Evolutionary conservation across 2,797 vertebrate species (phyloP), one percentile per base, ranked within the genome.

Genomic region (Mareca strepera): DNA sequence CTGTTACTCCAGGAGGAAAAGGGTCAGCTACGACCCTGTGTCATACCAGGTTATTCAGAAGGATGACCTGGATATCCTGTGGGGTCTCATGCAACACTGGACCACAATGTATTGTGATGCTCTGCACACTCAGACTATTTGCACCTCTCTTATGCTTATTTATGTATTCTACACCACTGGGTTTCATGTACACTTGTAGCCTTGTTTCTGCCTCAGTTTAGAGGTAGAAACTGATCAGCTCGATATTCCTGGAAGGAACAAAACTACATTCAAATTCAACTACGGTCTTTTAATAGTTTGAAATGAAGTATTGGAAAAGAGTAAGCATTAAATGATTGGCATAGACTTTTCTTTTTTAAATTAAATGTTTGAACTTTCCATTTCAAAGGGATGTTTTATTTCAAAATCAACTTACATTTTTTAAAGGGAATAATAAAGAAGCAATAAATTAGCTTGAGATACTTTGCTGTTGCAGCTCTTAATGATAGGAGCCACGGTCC

Each of bases 361-460:
- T 78, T 67, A 95, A 93, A 79, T 37, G 37, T 90, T 92, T 94
- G 82, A 96, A 92, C 74, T 82, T 92, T 59, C n/a, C 16, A 75
- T 90, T 86, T 95, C 92, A 82, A 67, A 84, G 4, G 21, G n/a
- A 67, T 59, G n/a, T 9, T 94, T 91, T 70, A 79, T 59, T 94
- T 82, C 75, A 86, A 92, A 91, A 90, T 73, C 55, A 82, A 72
- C 74, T 59, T 86, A 46, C 3, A 25, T 78, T 93, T 95, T 95
- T 81, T 81, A 90, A 94, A 92, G 55, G 6, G 77, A 93, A 92
- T 90, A 81, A 79, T 90, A 92, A 90, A 92, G 66, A 84, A 84
- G 82, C 39, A 84, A 69, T 62, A 91, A 92, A 81, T 90, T 90
- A 79, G 39, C 52, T 9, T 15, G 41, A 75, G 59, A 46, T 55